Percentiles rank a stretch among this genome's conserved stretches.
Evolutionary conservation across 35 echinoderm and acorn worm genomes (phyloP).

Genomic region (Lytechinus variegatus): DNA sequence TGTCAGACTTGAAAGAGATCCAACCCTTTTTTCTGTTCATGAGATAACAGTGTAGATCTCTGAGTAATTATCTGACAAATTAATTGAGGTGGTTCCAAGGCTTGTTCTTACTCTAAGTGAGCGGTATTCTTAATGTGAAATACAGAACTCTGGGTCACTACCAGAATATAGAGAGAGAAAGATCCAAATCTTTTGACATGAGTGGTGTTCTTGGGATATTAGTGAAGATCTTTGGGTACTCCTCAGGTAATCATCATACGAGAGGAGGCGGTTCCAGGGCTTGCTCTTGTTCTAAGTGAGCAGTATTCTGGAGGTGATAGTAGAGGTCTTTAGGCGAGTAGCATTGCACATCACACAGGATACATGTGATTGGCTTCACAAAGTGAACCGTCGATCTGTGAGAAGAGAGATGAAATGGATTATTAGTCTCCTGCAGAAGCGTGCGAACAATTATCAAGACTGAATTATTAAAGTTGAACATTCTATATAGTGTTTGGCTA

Average conservation of each 20-base stretch:
- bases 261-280: slow-evolving; percentile 47
- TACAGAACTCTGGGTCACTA: slow-evolving; percentile 78
- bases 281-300: slow-evolving; percentile 73
- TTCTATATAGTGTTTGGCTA: background rate
- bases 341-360: slow-evolving; percentile 69
- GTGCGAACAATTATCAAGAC: background rate
- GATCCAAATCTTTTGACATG: background rate
- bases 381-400: slow-evolving; percentile 82
- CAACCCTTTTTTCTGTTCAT: background rate
- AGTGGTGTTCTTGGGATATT: background rate
- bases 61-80: background rate
- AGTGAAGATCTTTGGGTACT: background rate
- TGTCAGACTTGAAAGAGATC: slow-evolving; percentile 37
- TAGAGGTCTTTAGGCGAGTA: slow-evolving; percentile 81
- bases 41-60: background rate
- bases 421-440: background rate
- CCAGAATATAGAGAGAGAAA: slow-evolving; percentile 5
- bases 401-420: slow-evolving; percentile 6
- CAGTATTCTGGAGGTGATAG: slow-evolving; percentile 66
- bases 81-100: slow-evolving; percentile 26
- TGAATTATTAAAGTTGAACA: background rate
- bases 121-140: slow-evolving; percentile 59
- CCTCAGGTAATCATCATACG: background rate
- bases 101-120: slow-evolving; percentile 73
- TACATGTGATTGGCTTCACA: slow-evolving; percentile 76